These are phyloP conservation scores for Drosophila neocordata DNA, from an alignment of 1,140 invertebrate genomes.

Conservation along the genomic window DNA sequence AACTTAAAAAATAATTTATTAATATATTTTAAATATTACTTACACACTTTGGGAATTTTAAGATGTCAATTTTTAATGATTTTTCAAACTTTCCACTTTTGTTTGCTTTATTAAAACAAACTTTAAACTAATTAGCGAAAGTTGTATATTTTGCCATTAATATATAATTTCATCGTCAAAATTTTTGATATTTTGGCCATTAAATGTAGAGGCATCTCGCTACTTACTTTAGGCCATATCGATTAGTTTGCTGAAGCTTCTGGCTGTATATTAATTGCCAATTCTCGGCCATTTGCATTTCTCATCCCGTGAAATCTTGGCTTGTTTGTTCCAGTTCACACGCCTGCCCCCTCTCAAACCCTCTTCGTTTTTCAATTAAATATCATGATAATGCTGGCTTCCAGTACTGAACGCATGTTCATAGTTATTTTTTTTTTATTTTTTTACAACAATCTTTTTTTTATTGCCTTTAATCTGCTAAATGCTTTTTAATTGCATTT, in stretches of 20 bases:
- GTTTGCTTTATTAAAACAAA: not conserved
- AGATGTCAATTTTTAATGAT: not conserved
- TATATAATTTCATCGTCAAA: not conserved
- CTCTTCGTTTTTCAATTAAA: conserved; percentile 23
- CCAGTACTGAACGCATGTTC: conserved; percentile 31
- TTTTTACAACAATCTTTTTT: conserved; percentile 52
- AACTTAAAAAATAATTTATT: too few species aligned
- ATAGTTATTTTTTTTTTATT: conserved; percentile 38
- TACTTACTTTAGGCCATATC: not conserved
- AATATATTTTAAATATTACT: too few species aligned
- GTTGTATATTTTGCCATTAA: conserved; percentile 10
- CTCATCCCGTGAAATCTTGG: conserved; percentile 27
- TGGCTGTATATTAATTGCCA: conserved; percentile 13
- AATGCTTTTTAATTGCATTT: conserved; percentile 76
- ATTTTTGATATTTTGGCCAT: conserved; percentile 3
- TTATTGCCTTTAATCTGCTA: conserved; percentile 66
- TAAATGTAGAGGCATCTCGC: not conserved
- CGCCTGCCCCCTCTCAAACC: conserved; percentile 20
- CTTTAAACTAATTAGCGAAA: conserved; percentile 35
- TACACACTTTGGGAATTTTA: too few species aligned
- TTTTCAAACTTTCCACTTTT: not conserved
- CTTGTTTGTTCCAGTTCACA: conserved; percentile 50
- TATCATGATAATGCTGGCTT: conserved; percentile 41
- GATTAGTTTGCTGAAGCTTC: not conserved
- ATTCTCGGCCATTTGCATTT: conserved; percentile 19